A percentile compares a stretch with the other conserved stretches of the same genome.
phyloP scores from a whole-genome alignment of 1,140 invertebrate genomes.

The Platorchestia sp. region DNA sequence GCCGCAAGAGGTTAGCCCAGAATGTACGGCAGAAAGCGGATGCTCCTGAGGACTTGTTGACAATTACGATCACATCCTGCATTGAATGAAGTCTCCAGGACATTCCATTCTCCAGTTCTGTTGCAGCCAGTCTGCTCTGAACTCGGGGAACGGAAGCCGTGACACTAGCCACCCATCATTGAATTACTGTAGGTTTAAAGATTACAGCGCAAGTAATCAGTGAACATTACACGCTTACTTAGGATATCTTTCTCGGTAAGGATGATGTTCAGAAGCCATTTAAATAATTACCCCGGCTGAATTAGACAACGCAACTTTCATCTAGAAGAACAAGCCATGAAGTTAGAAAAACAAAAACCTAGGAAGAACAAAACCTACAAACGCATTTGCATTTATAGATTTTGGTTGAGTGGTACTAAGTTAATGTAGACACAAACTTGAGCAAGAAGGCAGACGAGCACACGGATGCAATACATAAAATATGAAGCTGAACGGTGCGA shows the following conservation, averaged over 20 bases:
- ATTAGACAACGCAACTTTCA: background rate
- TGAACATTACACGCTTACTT: background rate
- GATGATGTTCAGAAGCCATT: background rate
- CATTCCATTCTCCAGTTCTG: background rate
- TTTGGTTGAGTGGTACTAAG: background rate
- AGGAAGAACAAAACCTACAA: background rate
- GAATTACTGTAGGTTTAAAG: background rate
- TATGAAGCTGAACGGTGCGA: background rate
- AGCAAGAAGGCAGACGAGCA: background rate
- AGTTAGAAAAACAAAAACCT: background rate
- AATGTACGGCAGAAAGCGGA: background rate
- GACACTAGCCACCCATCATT: background rate
- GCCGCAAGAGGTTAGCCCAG: background rate
- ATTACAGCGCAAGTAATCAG: background rate
- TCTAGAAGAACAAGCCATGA: background rate
- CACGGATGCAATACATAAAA: background rate
- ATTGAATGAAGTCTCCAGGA: background rate
- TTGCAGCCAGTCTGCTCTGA: background rate
- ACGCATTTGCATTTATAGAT: background rate
- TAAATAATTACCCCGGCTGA: background rate
- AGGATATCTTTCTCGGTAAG: background rate
- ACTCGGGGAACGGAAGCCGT: background rate
- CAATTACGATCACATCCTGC: background rate
- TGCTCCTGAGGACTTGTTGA: background rate
- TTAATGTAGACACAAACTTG: background rate